These are phyloP conservation scores for Semnornis frantzii DNA, from an alignment of 2,113 vertebrate genomes.

Conservation along the genomic window DNA sequence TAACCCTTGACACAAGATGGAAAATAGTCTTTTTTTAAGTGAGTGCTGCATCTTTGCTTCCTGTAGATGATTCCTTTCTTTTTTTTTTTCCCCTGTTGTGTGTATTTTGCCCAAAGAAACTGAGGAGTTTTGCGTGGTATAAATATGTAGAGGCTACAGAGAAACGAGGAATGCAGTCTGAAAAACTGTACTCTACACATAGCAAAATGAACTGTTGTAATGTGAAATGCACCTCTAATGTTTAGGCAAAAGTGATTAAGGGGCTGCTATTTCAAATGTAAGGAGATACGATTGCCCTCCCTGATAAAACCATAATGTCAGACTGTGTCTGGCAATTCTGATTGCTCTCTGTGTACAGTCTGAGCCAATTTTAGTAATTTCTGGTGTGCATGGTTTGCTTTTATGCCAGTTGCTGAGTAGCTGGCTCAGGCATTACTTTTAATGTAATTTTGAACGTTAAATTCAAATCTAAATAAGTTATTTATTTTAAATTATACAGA, in stretches of 20 bases:
- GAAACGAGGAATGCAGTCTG: neutral
- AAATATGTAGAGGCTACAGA: neutral
- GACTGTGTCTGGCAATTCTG: neutral
- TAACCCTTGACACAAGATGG: neutral
- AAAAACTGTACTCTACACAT: neutral
- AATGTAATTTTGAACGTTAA: neutral
- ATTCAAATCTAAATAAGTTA: neutral
- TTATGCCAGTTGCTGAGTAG: neutral
- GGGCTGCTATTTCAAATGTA: neutral
- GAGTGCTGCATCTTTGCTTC: neutral
- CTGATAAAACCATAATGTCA: neutral
- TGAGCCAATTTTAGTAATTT: slow-evolving; percentile 21
- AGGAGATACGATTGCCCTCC: neutral
- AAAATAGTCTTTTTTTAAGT: neutral
- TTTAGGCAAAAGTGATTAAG: slow-evolving; percentile 26
- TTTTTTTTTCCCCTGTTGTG: neutral
- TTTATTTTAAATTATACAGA: neutral
- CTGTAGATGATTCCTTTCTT: neutral
- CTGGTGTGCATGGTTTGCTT: neutral
- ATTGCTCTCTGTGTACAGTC: neutral
- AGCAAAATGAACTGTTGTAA: neutral
- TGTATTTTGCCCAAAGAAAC: neutral
- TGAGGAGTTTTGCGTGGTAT: neutral
- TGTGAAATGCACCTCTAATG: neutral
- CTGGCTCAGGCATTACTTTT: neutral